Base-by-base conservation (phyloP, 2,113 vertebrate genomes). In the Pedetes capensis region DNA sequence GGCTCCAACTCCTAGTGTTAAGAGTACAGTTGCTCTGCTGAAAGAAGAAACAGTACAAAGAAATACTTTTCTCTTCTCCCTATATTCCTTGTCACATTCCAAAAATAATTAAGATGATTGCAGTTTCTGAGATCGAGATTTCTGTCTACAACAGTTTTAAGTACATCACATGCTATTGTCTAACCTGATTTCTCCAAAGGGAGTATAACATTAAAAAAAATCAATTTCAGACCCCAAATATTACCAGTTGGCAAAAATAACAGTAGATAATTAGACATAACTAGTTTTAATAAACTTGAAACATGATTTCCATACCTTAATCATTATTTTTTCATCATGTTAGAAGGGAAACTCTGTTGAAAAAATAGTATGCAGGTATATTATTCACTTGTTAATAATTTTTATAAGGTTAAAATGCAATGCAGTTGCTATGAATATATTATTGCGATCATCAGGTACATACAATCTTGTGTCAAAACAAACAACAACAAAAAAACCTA, bases 261-360 rank as follows among this genome's bases (percentile, higher is more conserved):
- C 64, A 93, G 37, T 63, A 57, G 27, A 76, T 89, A 96, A 90
- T 75, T 81, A 96, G 8, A 87, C 27, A 80, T 61, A 92, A 72
- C 39, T 84, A 57, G 68, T 66, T 78, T 90, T 53, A 95, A 87
- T 66, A 74, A 37, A 3, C 63, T 69, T 85, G 32, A 1, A 18
- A 68, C 13, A n/a, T 22, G 42, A 64, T 81, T 79, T 66, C 17
- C 22, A 71, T 66, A 76, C 8, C 12, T 75, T 80, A 47, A 71
- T 47, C 14, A 74, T 44, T 8, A 57, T 51, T 59, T 57, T 20
- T 13, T 82, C n/a, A 82, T 59, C 20, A 80, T 39, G 57, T 37
- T 32, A 85, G 13, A 66, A n/a, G 49, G 37, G 34, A n/a, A 68
- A 91, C 34, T 69, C 3, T 74, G 61, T 42, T 91, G 29, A 80